Percentiles rank a stretch among this genome's conserved stretches.
Conservation (phyloP, 35 echinoderm and acorn worm genomes). For the Patiria miniata region DNA sequence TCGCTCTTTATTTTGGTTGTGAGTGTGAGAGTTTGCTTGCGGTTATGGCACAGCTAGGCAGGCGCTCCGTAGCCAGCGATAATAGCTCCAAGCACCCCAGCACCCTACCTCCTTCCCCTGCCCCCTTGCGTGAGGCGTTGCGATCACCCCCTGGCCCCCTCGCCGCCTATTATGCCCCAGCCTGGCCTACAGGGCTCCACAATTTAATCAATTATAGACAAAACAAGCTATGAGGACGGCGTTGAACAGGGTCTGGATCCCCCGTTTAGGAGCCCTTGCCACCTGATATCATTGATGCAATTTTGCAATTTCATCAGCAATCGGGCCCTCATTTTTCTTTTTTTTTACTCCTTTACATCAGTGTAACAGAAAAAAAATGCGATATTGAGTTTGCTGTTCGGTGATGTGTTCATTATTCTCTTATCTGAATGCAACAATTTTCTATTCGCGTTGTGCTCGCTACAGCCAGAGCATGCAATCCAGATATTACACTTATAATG, state of each 20-base stretch:
- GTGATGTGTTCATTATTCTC: too few relatives aligned
- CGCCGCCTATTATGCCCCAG: constrained; percentile 4
- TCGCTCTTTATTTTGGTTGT: neutral
- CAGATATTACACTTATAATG: too few relatives aligned
- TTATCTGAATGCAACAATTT: too few relatives aligned
- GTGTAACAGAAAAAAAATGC: too few relatives aligned
- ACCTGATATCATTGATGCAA: constrained; percentile 18
- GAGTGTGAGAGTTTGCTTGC: neutral
- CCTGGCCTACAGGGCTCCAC: neutral
- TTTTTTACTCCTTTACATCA: too few relatives aligned
- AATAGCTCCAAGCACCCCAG: constrained; percentile 2
- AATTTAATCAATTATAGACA: constrained; percentile 35
- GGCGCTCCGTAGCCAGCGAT: neutral
- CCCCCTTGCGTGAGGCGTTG: neutral
- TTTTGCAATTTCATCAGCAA: neutral
- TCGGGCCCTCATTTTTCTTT: too few relatives aligned
- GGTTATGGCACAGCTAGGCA: neutral
- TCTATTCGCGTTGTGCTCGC: too few relatives aligned
- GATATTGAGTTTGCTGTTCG: too few relatives aligned
- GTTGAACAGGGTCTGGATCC: neutral
- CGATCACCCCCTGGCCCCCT: neutral
- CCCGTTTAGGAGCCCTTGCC: constrained; percentile 9
- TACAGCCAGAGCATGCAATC: too few relatives aligned
- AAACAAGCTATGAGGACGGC: constrained; percentile 19
- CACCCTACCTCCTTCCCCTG: neutral